Conservation (phyloP, 2,888 invertebrate genomes). For the Apamea crenata region DNA sequence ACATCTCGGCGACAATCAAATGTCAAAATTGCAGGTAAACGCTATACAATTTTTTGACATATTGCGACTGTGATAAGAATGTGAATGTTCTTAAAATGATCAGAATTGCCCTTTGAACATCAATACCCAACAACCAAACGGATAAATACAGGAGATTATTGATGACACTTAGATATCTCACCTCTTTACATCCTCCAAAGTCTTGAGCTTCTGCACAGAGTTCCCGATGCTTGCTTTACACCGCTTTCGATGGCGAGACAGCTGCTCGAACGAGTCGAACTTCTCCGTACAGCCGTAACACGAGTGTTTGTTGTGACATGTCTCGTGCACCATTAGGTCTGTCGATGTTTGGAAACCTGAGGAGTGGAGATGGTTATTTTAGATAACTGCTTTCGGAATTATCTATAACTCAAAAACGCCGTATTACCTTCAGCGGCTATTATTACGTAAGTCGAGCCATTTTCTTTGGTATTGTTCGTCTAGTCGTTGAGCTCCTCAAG, state of each 20-base stretch:
- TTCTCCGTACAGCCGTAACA: slow-evolving; percentile 83
- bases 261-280: slow-evolving; percentile 77
- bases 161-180: slow-evolving; percentile 46
- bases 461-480: no score
- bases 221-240: slow-evolving; percentile 73
- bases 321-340: slow-evolving; percentile 85
- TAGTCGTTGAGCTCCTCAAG: no score
- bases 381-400: background rate
- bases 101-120: no score
- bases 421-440: background rate
- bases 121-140: background rate
- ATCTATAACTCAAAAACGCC: background rate
- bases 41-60: no score
- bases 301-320: slow-evolving; percentile 81
- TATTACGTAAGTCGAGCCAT: no score
- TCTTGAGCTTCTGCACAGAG: slow-evolving; percentile 73
- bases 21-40: no score
- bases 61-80: no score
- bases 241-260: slow-evolving; percentile 75
- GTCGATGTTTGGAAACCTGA: slow-evolving; percentile 83
- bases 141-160: background rate
- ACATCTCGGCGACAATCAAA: no score
- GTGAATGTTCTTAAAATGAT: no score
- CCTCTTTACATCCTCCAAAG: slow-evolving; percentile 80
- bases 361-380: background rate